Evolutionary conservation across 1,140 invertebrate genomes (phyloP).

Genomic region (Nymphalis io): DNA sequence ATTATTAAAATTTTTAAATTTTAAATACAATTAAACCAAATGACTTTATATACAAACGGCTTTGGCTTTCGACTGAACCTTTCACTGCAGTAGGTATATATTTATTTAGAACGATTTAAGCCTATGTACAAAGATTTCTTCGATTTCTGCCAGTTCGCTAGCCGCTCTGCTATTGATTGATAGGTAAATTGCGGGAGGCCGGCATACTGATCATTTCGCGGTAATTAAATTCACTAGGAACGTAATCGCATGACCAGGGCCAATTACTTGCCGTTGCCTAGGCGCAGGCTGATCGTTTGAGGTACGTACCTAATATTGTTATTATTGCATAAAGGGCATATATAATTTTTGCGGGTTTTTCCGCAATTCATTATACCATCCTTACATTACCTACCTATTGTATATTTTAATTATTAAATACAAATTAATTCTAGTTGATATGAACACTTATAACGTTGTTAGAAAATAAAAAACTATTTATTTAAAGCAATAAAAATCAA

Average conservation of each 20-base stretch:
- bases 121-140: constrained; percentile 11
- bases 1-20: too few relatives aligned
- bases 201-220: constrained; percentile 77
- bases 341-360: constrained; percentile 53
- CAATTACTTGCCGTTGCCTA: constrained; percentile 76
- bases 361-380: background rate
- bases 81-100: constrained; percentile 17
- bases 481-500: constrained; percentile 14
- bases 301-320: constrained; percentile 69
- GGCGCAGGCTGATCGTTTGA: constrained; percentile 70
- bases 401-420: background rate
- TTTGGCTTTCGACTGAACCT: constrained; percentile 2
- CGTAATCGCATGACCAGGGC: constrained; percentile 79
- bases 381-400: background rate
- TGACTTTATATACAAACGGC: background rate
- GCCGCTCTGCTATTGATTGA: constrained; percentile 70
- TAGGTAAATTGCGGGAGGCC: constrained; percentile 79
- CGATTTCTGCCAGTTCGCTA: constrained; percentile 19
- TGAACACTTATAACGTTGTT: constrained; percentile 20
- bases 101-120: constrained; percentile 23
- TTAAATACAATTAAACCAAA: background rate
- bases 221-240: constrained; percentile 81
- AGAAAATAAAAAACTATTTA: background rate
- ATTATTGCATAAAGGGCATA: constrained; percentile 69
- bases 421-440: constrained; percentile 11